Base-by-base conservation (phyloP, 2,797 vertebrate genomes). In the Poecilia wingei region DNA sequence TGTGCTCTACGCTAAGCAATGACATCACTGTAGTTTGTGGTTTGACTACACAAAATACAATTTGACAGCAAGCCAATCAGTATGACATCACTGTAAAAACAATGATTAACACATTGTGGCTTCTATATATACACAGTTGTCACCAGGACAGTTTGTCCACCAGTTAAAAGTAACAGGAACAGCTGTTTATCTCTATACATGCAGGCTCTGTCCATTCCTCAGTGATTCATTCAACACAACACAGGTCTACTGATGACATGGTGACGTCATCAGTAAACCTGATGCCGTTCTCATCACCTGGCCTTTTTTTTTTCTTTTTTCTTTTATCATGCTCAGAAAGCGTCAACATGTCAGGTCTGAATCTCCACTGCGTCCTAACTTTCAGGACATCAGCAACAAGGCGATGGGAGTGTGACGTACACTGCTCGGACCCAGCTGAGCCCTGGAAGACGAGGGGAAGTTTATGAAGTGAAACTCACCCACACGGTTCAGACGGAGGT, bases 391-490 rank as follows among this genome's bases (percentile, higher is more conserved):
- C 18, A 5, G 36, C 6, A 18, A 66, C 18, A 39, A 25, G 25
- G 25, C 25, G 68, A n/a, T 2, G 41, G 39, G 13, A 45, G 6
- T 9, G 64, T 36, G 22, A 2, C 25, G 68, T 14, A n/a, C 41
- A 43, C 4, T n/a, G 20, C 31, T 31, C 31, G 14, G 4, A 10
- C 3, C 16, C 22, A 25, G 14, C 64, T 68, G 66, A n/a, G 66
- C 66, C 43, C 68, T n/a, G 41, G 12, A 13, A 45, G 78, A 77
- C 77, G 28, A 41, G 28, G 36, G 77, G 45, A 71, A 33, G 4
- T 57, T 55, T 2, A 9, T 22, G 4, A n/a, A 33, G 28, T 31
- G 3, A 72, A 79, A 94, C 94, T 95, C 89, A 95, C 95, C 94
- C 51, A 82, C 79, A 46, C 79, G 4, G 77, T 33, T 84, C 84